A percentile compares a stretch with the other conserved stretches of the same genome.
These are phyloP conservation scores for Andrena bicolor DNA, from an alignment of 2,888 invertebrate species.

Conservation along the genomic window DNA sequence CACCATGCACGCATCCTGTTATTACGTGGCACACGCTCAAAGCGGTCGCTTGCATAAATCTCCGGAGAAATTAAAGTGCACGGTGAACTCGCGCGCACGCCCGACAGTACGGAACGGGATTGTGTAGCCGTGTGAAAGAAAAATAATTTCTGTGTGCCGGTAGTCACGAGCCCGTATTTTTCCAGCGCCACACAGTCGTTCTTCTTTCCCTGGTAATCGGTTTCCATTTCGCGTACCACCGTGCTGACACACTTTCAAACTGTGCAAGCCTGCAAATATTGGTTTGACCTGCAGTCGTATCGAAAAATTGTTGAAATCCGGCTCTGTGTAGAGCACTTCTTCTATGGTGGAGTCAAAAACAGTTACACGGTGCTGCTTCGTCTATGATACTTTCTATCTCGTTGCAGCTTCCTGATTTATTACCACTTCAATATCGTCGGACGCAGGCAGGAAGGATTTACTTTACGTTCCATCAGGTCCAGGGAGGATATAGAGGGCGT, in stretches of 20 bases:
- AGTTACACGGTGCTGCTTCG: too few species aligned
- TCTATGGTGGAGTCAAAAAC: too few species aligned
- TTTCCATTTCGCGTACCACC: slow-evolving; percentile 15
- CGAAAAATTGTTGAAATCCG: too few species aligned
- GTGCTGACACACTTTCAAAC: not conserved
- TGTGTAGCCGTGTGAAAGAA: slow-evolving; percentile 43
- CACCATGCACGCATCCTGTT: slow-evolving; percentile 29
- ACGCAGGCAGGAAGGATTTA: slow-evolving; percentile 9
- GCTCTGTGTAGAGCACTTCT: too few species aligned
- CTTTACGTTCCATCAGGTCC: slow-evolving; percentile 18
- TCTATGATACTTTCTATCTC: slow-evolving; percentile 28
- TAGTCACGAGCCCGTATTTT: slow-evolving; percentile 4
- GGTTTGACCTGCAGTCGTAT: too few species aligned
- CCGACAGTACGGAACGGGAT: slow-evolving; percentile 34
- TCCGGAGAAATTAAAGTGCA: slow-evolving; percentile 58
- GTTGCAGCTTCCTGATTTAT: slow-evolving; percentile 41
- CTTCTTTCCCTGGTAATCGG: slow-evolving; percentile 35
- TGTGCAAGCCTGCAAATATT: slow-evolving; percentile 7
- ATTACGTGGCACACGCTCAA: slow-evolving; percentile 42
- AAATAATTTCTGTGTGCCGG: slow-evolving; percentile 43
- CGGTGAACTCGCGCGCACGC: slow-evolving; percentile 2
- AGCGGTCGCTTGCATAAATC: slow-evolving; percentile 54
- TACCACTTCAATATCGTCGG: slow-evolving; percentile 31
- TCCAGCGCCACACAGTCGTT: not conserved
- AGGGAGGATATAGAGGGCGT: slow-evolving; percentile 6